phyloP scores from a whole-genome alignment of 2,797 vertebrate genomes.

The Lutjanus campechanus region DNA sequence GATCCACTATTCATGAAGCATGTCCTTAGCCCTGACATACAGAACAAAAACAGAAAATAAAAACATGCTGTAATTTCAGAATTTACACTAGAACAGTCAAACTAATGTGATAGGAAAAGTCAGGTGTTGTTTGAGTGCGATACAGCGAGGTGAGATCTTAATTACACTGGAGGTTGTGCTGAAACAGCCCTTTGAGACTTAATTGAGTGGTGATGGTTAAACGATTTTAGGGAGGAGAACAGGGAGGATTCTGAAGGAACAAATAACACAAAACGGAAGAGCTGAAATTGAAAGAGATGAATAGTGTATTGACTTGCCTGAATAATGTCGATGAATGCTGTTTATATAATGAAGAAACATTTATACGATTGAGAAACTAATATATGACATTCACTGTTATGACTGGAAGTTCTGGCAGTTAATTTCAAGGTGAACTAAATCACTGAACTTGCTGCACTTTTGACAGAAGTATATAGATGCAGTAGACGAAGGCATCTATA shows the following conservation, averaged over 20 bases:
- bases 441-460: neutral
- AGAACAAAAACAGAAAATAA: neutral
- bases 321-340: neutral
- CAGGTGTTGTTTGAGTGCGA: neutral
- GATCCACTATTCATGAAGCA: slow-evolving; percentile 13
- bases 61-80: neutral
- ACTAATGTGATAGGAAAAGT: neutral
- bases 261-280: slow-evolving; percentile 12
- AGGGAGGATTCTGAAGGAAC: neutral
- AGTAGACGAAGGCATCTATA: neutral
- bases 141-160: neutral
- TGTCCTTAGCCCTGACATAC: neutral
- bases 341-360: neutral
- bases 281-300: slow-evolving; percentile 13
- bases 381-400: neutral
- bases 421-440: neutral
- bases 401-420: neutral
- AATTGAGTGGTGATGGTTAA: slow-evolving; percentile 38
- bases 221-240: slow-evolving; percentile 20
- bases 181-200: slow-evolving; percentile 25
- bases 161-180: slow-evolving; percentile 4
- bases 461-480: neutral
- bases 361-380: neutral
- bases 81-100: slow-evolving; percentile 2
- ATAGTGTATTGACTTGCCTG: slow-evolving; percentile 2